Evolutionary conservation across 92 coral and sea anemone genomes (phyloP).

Genomic region (Paragorgia papillata): DNA sequence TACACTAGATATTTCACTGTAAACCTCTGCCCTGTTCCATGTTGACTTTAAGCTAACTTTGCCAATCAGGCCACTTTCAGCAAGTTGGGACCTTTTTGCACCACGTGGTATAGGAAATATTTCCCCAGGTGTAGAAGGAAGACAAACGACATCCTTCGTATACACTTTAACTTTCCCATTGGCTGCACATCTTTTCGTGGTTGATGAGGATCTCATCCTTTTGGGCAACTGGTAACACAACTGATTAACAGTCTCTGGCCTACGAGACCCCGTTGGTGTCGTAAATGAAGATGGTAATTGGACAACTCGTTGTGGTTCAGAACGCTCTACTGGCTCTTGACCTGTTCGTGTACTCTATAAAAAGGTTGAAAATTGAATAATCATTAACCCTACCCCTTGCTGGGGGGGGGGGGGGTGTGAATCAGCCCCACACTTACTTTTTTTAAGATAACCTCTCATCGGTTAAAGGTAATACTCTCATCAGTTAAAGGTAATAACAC

Average conservation of each 20-base stretch:
- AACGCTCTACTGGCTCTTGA: too few species aligned
- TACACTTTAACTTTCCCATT: constrained; percentile 26
- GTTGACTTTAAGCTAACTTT: constrained; percentile 1
- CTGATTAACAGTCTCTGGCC: too few species aligned
- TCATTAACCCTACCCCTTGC: too few species aligned
- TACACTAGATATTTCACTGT: constrained; percentile 28
- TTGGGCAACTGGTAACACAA: constrained; percentile 21
- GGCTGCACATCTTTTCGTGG: background rate
- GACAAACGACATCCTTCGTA: constrained; percentile 41
- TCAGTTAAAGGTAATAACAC: too few species aligned
- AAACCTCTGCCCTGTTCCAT: constrained; percentile 27
- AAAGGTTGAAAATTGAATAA: too few species aligned
- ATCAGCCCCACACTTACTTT: too few species aligned
- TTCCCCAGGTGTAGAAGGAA: constrained; percentile 29
- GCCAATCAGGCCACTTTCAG: constrained; percentile 20
- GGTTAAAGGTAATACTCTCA: too few species aligned
- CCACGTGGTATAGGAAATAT: constrained; percentile 38
- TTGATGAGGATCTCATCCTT: constrained; percentile 18
- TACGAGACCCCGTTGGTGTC: background rate
- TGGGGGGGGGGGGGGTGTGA: too few species aligned
- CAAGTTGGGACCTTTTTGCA: constrained; percentile 24
- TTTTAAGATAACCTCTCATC: too few species aligned
- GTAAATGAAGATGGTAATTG: too few species aligned
- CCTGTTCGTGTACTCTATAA: too few species aligned
- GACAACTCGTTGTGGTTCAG: too few species aligned